Evolutionary conservation across 2,797 vertebrate genomes (phyloP).

Genomic region (Tokudaia tokunoshimensis): DNA sequence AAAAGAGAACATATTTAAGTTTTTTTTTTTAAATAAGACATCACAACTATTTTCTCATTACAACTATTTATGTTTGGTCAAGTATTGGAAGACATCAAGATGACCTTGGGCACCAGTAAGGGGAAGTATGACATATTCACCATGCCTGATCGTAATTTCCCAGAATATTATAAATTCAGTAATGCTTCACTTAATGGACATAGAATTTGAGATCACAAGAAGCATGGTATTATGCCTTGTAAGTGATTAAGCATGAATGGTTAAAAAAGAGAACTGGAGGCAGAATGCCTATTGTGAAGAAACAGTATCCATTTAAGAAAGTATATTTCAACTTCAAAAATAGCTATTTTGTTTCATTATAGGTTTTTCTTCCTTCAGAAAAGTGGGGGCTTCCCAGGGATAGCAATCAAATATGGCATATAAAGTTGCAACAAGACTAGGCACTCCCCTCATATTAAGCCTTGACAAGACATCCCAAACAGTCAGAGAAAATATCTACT

Average conservation of each 20-base stretch:
- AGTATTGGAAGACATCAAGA: neutral
- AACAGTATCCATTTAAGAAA: neutral
- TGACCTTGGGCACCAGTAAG: neutral
- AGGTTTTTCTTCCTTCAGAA: neutral
- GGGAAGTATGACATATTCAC: neutral
- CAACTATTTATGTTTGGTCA: neutral
- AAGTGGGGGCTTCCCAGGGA: neutral
- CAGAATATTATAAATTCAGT: neutral
- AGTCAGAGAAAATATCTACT: neutral
- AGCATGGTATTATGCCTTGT: neutral
- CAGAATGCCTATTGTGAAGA: neutral
- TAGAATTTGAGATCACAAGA: neutral
- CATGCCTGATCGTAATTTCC: neutral
- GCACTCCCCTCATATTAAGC: neutral
- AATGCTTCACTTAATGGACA: neutral
- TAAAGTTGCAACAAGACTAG: neutral
- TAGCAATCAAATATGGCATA: neutral
- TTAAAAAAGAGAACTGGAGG: neutral
- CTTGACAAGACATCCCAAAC: neutral
- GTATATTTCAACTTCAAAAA: neutral
- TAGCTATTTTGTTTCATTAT: conserved; percentile 9
- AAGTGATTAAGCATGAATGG: neutral
- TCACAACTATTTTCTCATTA: neutral
- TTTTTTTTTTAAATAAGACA: neutral
- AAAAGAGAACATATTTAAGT: neutral